A percentile compares a stretch with the other conserved stretches of the same genome.
Conservation (phyloP, 2,888 invertebrate species). For the Rotaria magnacalcarata region DNA sequence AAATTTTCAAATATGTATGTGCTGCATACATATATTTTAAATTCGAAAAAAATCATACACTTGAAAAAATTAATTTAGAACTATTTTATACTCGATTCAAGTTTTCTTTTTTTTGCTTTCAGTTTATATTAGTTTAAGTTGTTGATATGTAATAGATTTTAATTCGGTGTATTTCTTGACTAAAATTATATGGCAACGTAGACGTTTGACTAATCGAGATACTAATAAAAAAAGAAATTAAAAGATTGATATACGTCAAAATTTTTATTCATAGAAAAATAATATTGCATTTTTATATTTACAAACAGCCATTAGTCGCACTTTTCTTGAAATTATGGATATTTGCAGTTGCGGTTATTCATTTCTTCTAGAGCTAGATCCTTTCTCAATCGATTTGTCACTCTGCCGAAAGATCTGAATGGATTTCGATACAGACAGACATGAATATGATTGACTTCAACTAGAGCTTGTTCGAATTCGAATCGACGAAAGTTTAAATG, state of each 20-base stretch:
- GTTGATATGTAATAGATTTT: neutral
- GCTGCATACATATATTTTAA: neutral
- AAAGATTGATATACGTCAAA: too few species aligned
- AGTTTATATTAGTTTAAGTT: neutral
- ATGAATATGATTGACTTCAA: too few species aligned
- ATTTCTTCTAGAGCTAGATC: too few species aligned
- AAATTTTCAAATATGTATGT: too few species aligned
- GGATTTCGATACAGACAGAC: too few species aligned
- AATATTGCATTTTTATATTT: neutral
- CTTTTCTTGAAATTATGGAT: too few species aligned
- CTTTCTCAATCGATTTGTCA: too few species aligned
- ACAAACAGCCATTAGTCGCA: too few species aligned
- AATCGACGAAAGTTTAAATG: too few species aligned
- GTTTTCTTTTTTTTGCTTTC: neutral
- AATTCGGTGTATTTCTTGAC: neutral
- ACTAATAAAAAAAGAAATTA: neutral
- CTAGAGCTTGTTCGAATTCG: too few species aligned
- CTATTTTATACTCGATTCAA: neutral
- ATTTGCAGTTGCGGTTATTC: too few species aligned
- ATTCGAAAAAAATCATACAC: neutral
- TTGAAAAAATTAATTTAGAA: neutral
- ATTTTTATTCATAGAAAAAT: neutral
- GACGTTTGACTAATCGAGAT: neutral
- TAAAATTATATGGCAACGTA: neutral
- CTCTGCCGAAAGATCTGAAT: too few species aligned